Base-by-base conservation (phyloP, 1,140 invertebrate species). In the Eubasilissa regina region DNA sequence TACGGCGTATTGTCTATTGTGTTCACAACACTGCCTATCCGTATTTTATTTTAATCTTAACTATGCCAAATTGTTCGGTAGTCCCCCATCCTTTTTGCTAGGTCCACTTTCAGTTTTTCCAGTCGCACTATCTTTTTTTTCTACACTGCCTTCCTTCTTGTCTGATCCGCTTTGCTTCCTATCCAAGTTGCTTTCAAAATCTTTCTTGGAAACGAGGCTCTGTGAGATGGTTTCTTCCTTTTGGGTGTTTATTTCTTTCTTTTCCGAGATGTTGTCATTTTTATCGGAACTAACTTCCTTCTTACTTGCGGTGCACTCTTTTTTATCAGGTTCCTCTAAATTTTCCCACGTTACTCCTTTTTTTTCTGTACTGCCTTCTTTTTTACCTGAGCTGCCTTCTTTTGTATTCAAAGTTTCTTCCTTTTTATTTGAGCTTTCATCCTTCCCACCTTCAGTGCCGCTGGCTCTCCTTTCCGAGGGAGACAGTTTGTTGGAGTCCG, bases 331-430 rank as follows among this genome's bases (percentile, higher is more conserved):
- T 64, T 80, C 53, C 44, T 35, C 62, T 70, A 70, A 68, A 68
- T 70, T 81, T 66, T 77, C 75, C 35, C 35, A 77, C 17, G 75
- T 77, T 58, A 72, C 70, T 66, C 60, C 80, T 75, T 81, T 81
- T 74, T 81, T 81, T 12, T 81, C 80, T 9, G 53, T 53, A 44
- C 47, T 75, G 56, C 74, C 62, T 75, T 81, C 80, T 81, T 77
- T 81, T 73, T 74, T 56, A 10, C 56, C 53, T 56, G 19, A 53
- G 55, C 25, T n/a, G 17, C 44, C 21, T 75, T 55, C 21, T 44
- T 66, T 70, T 11, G 4, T 74, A 45, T 72, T 35, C 75, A 45
- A 68, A 19, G 12, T 56, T 45, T 48, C 79, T 77, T 17, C 68
- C 75, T 76, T 79, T 82, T 55, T 43, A 66, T 13, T 55, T 58